These are phyloP conservation scores for Lycocerus yunnanus DNA, from an alignment of 2,888 invertebrate species.

Conservation along the genomic window DNA sequence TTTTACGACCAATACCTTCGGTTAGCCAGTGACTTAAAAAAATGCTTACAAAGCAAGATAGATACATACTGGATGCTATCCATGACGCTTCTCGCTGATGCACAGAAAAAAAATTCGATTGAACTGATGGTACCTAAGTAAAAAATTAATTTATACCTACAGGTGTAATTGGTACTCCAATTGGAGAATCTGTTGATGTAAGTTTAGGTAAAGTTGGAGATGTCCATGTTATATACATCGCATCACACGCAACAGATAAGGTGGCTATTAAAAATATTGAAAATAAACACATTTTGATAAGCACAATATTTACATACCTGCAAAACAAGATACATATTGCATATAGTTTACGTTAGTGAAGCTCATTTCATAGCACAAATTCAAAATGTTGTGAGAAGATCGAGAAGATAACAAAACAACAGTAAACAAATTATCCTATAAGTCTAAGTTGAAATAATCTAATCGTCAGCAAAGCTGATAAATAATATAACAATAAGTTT, in stretches of 20 bases:
- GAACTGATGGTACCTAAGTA: no score
- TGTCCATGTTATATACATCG: constrained; percentile 58
- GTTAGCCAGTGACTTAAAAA: constrained; percentile 60
- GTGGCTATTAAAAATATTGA: not conserved
- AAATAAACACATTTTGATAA: not conserved
- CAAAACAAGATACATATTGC: constrained; percentile 2
- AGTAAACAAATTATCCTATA: not conserved
- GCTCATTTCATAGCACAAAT: not conserved
- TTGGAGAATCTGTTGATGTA: constrained; percentile 23
- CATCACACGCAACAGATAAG: not conserved
- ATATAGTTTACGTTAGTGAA: constrained; percentile 1
- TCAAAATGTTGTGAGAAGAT: not conserved
- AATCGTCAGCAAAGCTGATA: not conserved
- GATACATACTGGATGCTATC: constrained; percentile 61
- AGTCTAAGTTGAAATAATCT: not conserved
- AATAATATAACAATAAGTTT: not conserved
- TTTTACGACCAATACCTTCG: constrained; percentile 62
- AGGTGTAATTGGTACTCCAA: constrained; percentile 13
- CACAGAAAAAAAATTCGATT: not conserved
- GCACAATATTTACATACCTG: not conserved
- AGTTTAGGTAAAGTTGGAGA: constrained; percentile 62
- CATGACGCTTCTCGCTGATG: constrained; percentile 59
- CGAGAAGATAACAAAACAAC: not conserved
- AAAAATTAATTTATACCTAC: constrained; percentile 6
- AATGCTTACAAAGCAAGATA: constrained; percentile 62